These are phyloP conservation scores for Clytia hemisphaerica DNA, from an alignment of 30 jellyfish, hydroid and myxozoan genomes.

Conservation along the genomic window DNA sequence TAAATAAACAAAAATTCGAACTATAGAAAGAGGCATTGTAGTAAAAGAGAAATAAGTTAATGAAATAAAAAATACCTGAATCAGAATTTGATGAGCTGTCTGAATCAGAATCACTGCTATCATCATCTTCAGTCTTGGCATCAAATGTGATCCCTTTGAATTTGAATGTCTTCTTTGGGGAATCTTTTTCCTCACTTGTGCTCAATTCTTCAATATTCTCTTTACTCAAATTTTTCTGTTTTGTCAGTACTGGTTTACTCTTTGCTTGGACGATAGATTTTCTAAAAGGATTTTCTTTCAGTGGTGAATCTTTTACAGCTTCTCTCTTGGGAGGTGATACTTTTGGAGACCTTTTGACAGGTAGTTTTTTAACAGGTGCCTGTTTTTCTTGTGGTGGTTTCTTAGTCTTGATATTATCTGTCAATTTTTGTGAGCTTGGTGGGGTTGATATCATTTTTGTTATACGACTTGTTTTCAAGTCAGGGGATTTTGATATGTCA, in stretches of 20 bases:
- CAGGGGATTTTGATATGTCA: no score
- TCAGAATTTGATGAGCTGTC: slow-evolving; percentile 10
- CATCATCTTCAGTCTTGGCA: slow-evolving; percentile 2
- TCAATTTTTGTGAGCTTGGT: no score
- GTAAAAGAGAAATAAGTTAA: no score
- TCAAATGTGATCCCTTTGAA: slow-evolving; percentile 14
- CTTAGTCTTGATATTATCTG: no score
- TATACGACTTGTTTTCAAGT: no score
- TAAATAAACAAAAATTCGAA: background rate
- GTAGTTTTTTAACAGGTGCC: no score
- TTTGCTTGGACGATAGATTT: background rate
- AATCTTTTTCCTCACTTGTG: background rate
- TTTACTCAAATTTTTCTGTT: background rate
- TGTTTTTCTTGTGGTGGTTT: no score
- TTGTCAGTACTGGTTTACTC: background rate
- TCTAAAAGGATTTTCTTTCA: background rate
- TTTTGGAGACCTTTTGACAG: no score
- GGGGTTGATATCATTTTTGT: no score
- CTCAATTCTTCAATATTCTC: background rate
- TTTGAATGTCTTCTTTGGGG: background rate
- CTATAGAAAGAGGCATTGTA: no score
- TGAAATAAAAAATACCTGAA: slow-evolving; percentile 5
- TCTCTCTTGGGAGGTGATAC: no score
- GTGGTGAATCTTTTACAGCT: background rate
- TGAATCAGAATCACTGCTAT: slow-evolving; percentile 19